A percentile compares a stretch with the other conserved stretches of the same genome.
phyloP scores from a whole-genome alignment of 2,797 vertebrate genomes.

The Leptoclinus maculatus region DNA sequence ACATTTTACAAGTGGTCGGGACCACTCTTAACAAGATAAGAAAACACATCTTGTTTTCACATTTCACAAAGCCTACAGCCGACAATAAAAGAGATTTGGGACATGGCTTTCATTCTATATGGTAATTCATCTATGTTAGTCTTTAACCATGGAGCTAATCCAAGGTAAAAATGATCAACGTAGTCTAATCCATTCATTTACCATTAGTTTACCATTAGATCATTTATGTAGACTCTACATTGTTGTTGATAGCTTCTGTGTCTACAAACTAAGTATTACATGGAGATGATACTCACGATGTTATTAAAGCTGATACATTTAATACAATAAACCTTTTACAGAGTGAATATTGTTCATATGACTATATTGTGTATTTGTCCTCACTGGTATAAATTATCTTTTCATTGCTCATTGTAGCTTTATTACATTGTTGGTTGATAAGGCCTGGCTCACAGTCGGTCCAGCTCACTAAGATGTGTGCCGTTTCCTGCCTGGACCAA shows the following conservation, averaged over 20 bases:
- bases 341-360: not conserved
- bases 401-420: not conserved
- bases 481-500: constrained; percentile 1
- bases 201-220: not conserved
- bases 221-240: not conserved
- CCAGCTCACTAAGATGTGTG: not conserved
- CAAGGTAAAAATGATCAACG: not conserved
- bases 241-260: not conserved
- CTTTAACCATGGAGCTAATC: not conserved
- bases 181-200: not conserved
- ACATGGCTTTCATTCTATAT: not conserved
- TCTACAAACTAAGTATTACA: not conserved
- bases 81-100: not conserved
- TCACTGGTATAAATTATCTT: not conserved
- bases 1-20: not conserved
- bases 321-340: not conserved
- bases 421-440: not conserved
- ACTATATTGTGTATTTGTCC: not conserved
- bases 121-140: not conserved
- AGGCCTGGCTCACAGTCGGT: not conserved
- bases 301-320: not conserved
- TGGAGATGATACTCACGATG: not conserved
- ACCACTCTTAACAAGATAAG: not conserved
- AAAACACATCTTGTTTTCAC: not conserved
- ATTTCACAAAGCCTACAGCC: not conserved